phyloP scores from a whole-genome alignment of 2,888 invertebrate genomes.

The Pollenia amentaria region DNA sequence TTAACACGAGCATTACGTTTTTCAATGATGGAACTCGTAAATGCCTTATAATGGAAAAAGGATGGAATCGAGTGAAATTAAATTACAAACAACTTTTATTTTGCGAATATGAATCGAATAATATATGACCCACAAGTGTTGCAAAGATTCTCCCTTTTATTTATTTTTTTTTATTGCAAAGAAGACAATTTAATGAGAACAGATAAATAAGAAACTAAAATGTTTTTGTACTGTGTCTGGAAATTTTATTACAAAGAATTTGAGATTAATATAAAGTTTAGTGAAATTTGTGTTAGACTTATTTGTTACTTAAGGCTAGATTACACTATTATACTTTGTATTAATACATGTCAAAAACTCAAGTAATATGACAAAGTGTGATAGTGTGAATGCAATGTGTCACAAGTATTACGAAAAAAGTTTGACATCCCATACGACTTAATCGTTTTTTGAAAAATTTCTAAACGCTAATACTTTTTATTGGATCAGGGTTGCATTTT shows the following conservation, averaged over 20 bases:
- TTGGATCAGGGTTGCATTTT: too few species aligned
- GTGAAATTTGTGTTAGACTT: too few species aligned
- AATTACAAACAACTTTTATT: conserved; percentile 1
- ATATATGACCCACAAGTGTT: conserved; percentile 61
- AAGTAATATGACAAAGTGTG: too few species aligned
- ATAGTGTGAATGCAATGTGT: too few species aligned
- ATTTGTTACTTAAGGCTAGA: too few species aligned
- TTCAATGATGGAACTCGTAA: conserved; percentile 16
- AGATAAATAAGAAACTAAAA: conserved; percentile 8
- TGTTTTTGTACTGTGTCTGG: not conserved
- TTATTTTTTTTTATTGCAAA: not conserved
- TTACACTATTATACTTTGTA: too few species aligned
- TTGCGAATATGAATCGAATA: not conserved
- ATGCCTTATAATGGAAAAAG: conserved; percentile 17
- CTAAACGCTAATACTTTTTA: too few species aligned
- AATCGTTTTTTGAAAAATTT: too few species aligned
- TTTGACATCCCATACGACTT: too few species aligned
- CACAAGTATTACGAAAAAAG: too few species aligned
- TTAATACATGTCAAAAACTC: too few species aligned
- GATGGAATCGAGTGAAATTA: not conserved
- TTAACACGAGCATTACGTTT: conserved; percentile 52
- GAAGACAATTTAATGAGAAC: conserved; percentile 11
- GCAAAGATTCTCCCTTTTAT: not conserved
- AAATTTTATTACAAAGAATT: conserved; percentile 10
- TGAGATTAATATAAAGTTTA: not conserved